Conservation (phyloP, 2,888 invertebrate species). For the Hofmannophila pseudospretella region DNA sequence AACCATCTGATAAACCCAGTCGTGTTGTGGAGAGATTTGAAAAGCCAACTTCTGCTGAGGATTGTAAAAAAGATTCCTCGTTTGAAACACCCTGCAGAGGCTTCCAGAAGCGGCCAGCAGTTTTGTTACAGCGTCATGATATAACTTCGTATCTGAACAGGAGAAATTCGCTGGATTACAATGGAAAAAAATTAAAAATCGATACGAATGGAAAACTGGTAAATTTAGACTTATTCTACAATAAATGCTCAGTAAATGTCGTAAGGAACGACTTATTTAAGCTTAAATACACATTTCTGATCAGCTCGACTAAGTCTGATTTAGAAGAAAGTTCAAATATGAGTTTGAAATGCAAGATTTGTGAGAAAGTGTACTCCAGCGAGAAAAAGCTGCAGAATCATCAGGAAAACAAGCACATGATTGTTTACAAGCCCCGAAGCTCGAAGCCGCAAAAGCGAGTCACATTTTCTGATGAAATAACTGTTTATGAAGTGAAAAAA, state of each 20-base stretch:
- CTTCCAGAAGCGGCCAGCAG: slow-evolving; percentile 41
- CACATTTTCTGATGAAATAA: slow-evolving; percentile 58
- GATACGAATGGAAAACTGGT: background rate
- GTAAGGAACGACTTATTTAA: slow-evolving; percentile 35
- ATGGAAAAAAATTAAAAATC: slow-evolving; percentile 1
- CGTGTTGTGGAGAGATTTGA: slow-evolving; percentile 16
- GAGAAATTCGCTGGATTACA: slow-evolving; percentile 7
- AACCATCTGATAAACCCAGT: slow-evolving; percentile 12
- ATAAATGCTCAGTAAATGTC: slow-evolving; percentile 39
- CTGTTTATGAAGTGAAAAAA: slow-evolving; percentile 52
- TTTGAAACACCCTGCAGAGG: slow-evolving; percentile 36
- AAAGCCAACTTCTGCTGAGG: slow-evolving; percentile 10
- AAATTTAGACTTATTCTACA: slow-evolving; percentile 20
- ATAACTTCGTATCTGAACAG: slow-evolving; percentile 38
- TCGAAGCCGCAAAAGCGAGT: slow-evolving; percentile 49
- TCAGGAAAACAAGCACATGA: slow-evolving; percentile 52
- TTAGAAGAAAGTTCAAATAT: slow-evolving; percentile 18
- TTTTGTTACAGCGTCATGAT: slow-evolving; percentile 39
- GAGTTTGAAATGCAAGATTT: slow-evolving; percentile 49
- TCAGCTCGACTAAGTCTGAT: background rate
- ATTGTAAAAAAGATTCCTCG: slow-evolving; percentile 26
- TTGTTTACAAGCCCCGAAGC: slow-evolving; percentile 32
- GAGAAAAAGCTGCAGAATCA: slow-evolving; percentile 51
- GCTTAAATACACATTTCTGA: slow-evolving; percentile 23
- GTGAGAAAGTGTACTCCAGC: slow-evolving; percentile 47